Base-by-base conservation (phyloP, 2,113 vertebrate species). In the Ptilorrhoa leucosticta region DNA sequence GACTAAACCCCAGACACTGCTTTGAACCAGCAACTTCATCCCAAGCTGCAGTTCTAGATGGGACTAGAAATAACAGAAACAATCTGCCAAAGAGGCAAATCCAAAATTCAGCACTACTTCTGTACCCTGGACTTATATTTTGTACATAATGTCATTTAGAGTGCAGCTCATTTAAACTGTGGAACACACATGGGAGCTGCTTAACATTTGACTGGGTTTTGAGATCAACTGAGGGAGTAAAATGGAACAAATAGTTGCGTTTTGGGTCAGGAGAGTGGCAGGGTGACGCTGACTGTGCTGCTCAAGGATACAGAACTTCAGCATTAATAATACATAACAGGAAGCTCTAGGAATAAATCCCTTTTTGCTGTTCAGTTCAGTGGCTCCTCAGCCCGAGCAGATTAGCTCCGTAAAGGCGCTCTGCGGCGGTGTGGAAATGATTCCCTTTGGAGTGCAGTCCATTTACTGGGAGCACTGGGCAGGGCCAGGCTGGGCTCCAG, bases 371-470 rank as follows among this genome's bases (percentile, higher is more conserved):
- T 83, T 83, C 81, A 37, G 66, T 51, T 44, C 33, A 0, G 83
- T 18, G 75, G 75, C 83, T 93, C 24, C 72, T 92, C 93, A 35
- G 80, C 64, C 92, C 56, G 76, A 58, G 85, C 80, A 91, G 95
- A 60, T 76, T 31, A 61, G 64, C 86, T 96, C 92, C 71, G 94
- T 82, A 28, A 76, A 31, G 6, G 50, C 26, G 4, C 31, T 95
- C 85, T 87, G 97, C 90, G 83, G n/a, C 4, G 15, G 23, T 27
- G 89, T 95, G 87, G 89, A 78, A 93, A 82, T 47, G 45, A 87
- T 95, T 79, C 5, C 80, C 82, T 88, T 60, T 64, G 60, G 77
- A 69, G 68, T 27, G 15, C 10, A 83, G 79, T 17, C 22, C 53
- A 4, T 83, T 54, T 53, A 42, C 70, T 21, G 57, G 92, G 83